Evolutionary conservation across 1,140 invertebrate genomes (phyloP), one percentile per base, ranked within the genome.

Genomic region (Tribolium castaneum): DNA sequence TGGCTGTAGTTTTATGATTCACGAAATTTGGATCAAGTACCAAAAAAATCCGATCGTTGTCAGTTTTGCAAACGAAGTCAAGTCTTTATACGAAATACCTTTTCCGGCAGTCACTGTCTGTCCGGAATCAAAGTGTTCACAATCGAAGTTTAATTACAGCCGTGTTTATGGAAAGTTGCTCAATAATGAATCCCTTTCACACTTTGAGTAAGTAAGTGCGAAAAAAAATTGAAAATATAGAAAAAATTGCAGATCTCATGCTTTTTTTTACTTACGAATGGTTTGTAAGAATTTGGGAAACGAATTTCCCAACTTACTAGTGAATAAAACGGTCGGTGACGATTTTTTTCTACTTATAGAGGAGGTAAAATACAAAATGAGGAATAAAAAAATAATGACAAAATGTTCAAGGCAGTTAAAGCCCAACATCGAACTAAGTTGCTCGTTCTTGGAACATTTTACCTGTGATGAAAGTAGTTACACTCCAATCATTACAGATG

Each of bases 21-120:
- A 7, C 12, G 1, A 25, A 6, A 56, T 56, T n/a, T 30, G 22
- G 10, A n/a, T 56, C 4, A 74, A 56, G 35, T 74, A 35, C 7
- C 6, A 52, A 12, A 34, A 54, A 14, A 54, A n/a, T 9, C 72
- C 72, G 3, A 35, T 74, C 6, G 51, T 74, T n/a, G 51, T 74
- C 5, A 74, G 72, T 74, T 74, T 74, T 56, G 50, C 14, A 30
- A 74, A 50, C 2, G 30, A 14, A 30, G 51, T 56, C 3, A 54
- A 9, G 14, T 45, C 72, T 16, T 12, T 56, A 3, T 52, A 35
- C 10, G 30, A 56, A 12, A 56, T 74, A n/a, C 72, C 72, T 14
- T 74, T 74, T 74, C 72, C 72, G 12, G 87, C 88, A 0, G 84
- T 89, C 10, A 89, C 88, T 5, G 87, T 89, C 25, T 89, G 88